Base-by-base conservation (phyloP, 2,113 vertebrate species). In the Peromyscus maniculatus region DNA sequence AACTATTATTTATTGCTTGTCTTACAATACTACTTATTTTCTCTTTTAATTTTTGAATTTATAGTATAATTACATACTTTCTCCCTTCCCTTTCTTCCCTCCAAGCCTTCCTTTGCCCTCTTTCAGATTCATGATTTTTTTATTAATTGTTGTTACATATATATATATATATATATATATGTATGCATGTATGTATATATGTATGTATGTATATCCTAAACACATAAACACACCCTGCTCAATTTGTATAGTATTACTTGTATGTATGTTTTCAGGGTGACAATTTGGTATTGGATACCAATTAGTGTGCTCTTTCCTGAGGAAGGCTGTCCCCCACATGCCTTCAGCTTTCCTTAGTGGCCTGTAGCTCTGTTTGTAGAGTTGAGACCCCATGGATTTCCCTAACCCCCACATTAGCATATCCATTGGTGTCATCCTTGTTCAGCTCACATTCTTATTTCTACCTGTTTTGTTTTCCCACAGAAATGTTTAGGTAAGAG, bases 1-100 rank as follows among this genome's bases (percentile, higher is more conserved):
- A 96, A 26, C 6, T 46, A 16, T 97, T 31, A 72, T 79, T 79
- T 33, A 78, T 90, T 83, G 24, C 33, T 92, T 96, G 75, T 88
- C 4, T 46, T 91, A 26, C 17, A 83, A 33, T 43, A 5, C 16
- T 24, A 43, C 72, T n/a, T 59, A 59, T n/a, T 82, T 59, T 82
- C 4, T 55, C 52, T 57, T 79, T 80, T 22, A 12, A 12, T 80
- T 71, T 71, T 36, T 59, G 55, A 39, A 4, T 39, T n/a, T 59
- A 59, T 82, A 82, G n/a, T 59, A 59, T 82, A 82, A 59, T n/a
- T 59, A 59, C 55, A 82, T n/a, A 22, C 24, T 59, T 82, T 82
- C 55, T 55, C 1, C 21, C 19, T 59, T 59, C 36, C 17, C 36
- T 72, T 72, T n/a, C 36, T 7, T 72, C 36, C 71, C 15, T n/a